Conservation (phyloP, 2,113 vertebrate genomes). For the Euleptes europaea region DNA sequence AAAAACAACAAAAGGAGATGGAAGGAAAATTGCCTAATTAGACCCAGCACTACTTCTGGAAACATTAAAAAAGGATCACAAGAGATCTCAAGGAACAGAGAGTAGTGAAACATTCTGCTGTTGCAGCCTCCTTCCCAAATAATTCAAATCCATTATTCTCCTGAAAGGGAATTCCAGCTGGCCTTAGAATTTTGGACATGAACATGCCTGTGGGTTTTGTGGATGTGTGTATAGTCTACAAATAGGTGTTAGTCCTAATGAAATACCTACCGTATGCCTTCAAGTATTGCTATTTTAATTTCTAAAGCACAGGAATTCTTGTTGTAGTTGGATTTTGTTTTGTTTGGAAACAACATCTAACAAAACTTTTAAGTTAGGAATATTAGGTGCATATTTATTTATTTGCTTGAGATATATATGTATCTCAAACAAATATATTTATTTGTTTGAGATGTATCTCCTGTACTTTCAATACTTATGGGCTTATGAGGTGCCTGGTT, state of each 20-base stretch:
- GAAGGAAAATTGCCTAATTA: constrained; percentile 27
- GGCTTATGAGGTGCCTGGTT: too few relatives aligned
- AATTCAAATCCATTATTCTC: background rate
- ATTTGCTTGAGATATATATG: background rate
- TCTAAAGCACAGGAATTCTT: background rate
- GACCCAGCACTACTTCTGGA: constrained; percentile 32
- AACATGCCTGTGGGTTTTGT: background rate
- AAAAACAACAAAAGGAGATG: constrained; percentile 30
- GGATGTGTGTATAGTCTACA: background rate
- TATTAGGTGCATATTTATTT: background rate
- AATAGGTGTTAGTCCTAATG: background rate
- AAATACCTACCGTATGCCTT: constrained; percentile 14
- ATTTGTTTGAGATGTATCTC: too few relatives aligned
- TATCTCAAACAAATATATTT: too few relatives aligned
- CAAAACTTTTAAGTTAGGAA: background rate
- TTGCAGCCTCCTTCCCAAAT: background rate
- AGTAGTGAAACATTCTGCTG: background rate
- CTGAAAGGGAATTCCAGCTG: background rate
- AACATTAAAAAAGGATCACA: constrained; percentile 28
- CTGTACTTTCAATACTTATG: too few relatives aligned
- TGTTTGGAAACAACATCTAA: constrained; percentile 32
- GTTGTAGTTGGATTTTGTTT: constrained; percentile 28
- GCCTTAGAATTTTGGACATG: background rate
- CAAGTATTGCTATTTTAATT: background rate
- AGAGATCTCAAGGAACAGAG: constrained; percentile 11